Percentiles rank a stretch among this genome's conserved stretches.
Evolutionary conservation across 2,113 vertebrate genomes (phyloP).

Genomic region (Silurus glanis): DNA sequence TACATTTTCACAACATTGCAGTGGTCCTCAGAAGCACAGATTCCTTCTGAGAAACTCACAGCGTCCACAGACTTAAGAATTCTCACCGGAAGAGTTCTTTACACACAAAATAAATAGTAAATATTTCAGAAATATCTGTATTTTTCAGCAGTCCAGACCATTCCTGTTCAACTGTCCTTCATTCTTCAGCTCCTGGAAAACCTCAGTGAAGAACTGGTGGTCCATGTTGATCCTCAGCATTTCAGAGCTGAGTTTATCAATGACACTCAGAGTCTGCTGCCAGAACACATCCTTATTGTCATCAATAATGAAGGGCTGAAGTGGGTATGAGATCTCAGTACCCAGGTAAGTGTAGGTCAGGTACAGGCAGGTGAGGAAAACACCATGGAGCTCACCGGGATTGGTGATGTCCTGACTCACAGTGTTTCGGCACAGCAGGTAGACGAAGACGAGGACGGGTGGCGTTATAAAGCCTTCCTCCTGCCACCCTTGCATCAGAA

Average conservation of each 20-base stretch:
- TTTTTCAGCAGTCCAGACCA: conserved; percentile 83
- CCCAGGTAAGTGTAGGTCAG: conserved; percentile 98
- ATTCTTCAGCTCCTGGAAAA: conserved; percentile 95
- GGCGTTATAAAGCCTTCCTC: conserved; percentile 97
- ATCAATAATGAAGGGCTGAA: conserved; percentile 94
- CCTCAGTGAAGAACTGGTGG: conserved; percentile 95
- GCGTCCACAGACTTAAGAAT: not conserved
- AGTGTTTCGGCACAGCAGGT: conserved; percentile 89
- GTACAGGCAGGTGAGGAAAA: conserved; percentile 96
- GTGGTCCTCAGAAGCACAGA: not conserved
- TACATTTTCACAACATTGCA: not conserved
- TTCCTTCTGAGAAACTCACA: not conserved
- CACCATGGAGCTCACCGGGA: conserved; percentile 85
- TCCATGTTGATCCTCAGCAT: conserved; percentile 96
- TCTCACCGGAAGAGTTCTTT: not conserved
- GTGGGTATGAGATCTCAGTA: conserved; percentile 97
- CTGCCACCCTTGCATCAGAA: conserved; percentile 96
- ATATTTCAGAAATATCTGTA: not conserved
- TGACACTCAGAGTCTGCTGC: conserved; percentile 89
- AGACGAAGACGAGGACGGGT: conserved; percentile 94
- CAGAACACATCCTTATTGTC: conserved; percentile 92
- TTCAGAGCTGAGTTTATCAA: conserved; percentile 88
- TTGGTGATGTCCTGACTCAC: conserved; percentile 81
- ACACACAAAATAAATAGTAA: no score
- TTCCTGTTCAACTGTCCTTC: conserved; percentile 81